These are phyloP conservation scores for Hestina assimilis DNA, from an alignment of 1,140 invertebrate genomes.

Conservation along the genomic window DNA sequence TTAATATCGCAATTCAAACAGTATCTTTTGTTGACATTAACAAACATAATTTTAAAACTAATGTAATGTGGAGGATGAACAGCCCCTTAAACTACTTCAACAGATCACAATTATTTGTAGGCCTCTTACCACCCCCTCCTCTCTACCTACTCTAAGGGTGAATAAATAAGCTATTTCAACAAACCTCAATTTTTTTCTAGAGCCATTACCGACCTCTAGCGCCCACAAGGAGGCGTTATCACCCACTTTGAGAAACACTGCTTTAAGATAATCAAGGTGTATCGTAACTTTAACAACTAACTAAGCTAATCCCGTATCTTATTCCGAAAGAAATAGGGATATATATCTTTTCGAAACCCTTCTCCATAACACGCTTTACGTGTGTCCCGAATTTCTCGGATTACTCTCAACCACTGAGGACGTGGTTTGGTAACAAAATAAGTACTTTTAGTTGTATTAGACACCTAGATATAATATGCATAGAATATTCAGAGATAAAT, in stretches of 20 bases:
- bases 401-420: background rate
- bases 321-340: background rate
- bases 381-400: constrained; percentile 1
- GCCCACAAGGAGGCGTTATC: no score
- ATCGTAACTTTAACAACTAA: background rate
- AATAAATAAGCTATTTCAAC: background rate
- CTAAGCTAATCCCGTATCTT: background rate
- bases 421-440: background rate
- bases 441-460: background rate
- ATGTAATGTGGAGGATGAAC: no score
- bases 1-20: no score
- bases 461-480: background rate
- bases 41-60: no score
- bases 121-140: no score
- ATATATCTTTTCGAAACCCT: background rate
- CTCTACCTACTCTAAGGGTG: no score
- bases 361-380: constrained; percentile 1
- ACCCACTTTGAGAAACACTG: no score
- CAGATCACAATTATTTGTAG: no score
- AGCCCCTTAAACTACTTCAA: no score
- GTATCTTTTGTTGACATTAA: no score
- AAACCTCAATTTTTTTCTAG: background rate
- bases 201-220: no score
- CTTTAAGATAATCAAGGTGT: no score
- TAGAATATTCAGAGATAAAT: background rate